These are phyloP conservation scores for Coenobita brevimanus DNA, from an alignment of 1,140 invertebrate species.

Conservation along the genomic window DNA sequence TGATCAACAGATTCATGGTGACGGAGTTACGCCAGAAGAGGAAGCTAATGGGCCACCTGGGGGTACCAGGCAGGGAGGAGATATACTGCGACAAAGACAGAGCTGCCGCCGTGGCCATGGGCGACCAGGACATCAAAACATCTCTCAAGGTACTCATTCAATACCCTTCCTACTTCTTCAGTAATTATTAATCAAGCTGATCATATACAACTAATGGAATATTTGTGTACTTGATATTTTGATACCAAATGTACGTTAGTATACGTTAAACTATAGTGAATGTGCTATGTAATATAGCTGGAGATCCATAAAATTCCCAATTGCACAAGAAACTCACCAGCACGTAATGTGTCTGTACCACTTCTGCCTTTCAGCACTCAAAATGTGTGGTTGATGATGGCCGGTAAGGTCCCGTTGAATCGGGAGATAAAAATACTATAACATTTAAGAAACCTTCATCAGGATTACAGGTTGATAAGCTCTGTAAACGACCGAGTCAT, in stretches of 20 bases:
- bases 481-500: constrained; percentile 10
- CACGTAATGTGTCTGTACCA: constrained; percentile 35
- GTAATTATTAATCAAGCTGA: no score
- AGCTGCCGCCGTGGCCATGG: constrained; percentile 90
- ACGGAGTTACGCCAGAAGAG: constrained; percentile 65
- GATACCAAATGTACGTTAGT: neutral
- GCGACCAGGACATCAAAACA: constrained; percentile 85
- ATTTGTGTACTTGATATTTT: neutral
- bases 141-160: constrained; percentile 64
- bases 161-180: neutral
- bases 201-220: no score
- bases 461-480: neutral
- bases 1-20: constrained; percentile 52
- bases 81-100: constrained; percentile 92
- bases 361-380: constrained; percentile 43
- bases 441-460: neutral
- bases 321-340: constrained; percentile 30
- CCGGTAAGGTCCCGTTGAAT: constrained; percentile 26
- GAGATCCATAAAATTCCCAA: neutral
- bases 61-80: constrained; percentile 79
- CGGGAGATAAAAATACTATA: neutral
- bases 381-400: constrained; percentile 25
- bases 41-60: constrained; percentile 59
- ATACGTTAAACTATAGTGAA: no score
- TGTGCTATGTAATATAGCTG: no score